Base-by-base conservation (phyloP, 2,888 invertebrate genomes). In the Spilosoma lubricipeda region DNA sequence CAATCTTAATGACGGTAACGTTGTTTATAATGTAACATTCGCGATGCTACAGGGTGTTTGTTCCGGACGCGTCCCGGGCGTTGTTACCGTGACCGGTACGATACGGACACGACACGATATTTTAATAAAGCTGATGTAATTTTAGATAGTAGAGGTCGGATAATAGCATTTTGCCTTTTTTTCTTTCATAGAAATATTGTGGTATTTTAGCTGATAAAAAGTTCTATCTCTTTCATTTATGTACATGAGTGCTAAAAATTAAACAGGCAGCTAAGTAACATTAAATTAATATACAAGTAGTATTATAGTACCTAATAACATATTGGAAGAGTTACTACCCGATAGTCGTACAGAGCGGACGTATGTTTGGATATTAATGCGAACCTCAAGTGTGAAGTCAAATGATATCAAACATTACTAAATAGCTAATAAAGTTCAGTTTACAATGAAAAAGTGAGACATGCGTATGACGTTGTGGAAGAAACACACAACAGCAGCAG, bases 21-120 rank as follows among this genome's bases (percentile, higher is more conserved):
- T 82, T 84, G 82, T 86, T 87, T 83, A 82, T 85, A 84, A 82
- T 80, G 86, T 71, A 85, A 83, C 80, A 81, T 78, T 80, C 78
- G 74, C 72, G 74, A 83, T 83, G 82, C 82, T 80, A 82, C 81
- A 74, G 72, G 65, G 71, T 71, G 7, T 18, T 30, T 63, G 75
- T 69, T 45, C 39, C 33, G 42, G 65, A 20, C 4, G 30, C 20
- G 42, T 30, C n/a, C 36, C 33, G 20, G 63, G 39, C 20, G 59
- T 15, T 11, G 42, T 27, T 45, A 69, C 23, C 36, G 48, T 42
- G 39, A 33, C 70, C 39, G 63, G 63, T n/a, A 18, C 18, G 39
- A 23, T 59, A 59, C 56, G 39, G 69, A 39, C 39, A 56, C 56
- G 59, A 39, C 39, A 56, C 36, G 30, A 52, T 52, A 33, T 48